These are phyloP conservation scores for Danaus melanippus DNA, from an alignment of 1,140 invertebrate species.

Conservation along the genomic window DNA sequence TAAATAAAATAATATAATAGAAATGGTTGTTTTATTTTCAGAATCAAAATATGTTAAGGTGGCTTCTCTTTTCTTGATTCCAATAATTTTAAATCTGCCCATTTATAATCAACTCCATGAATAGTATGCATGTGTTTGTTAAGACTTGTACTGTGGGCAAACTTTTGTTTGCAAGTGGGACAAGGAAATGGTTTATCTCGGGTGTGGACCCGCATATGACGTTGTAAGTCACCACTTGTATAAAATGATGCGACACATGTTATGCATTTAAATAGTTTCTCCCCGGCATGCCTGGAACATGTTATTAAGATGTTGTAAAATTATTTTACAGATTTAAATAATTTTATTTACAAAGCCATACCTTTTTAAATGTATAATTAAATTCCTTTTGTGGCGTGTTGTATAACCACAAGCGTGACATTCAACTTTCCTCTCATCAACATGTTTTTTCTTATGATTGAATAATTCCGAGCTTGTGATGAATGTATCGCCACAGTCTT, in stretches of 20 bases:
- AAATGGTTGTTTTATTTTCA: constrained; percentile 16
- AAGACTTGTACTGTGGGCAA: constrained; percentile 61
- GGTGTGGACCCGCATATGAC: constrained; percentile 70
- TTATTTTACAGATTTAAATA: background rate
- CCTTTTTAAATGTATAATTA: constrained; percentile 64
- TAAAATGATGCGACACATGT: constrained; percentile 55
- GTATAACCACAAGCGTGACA: constrained; percentile 69
- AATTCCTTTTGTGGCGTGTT: constrained; percentile 65
- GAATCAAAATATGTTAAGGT: constrained; percentile 3
- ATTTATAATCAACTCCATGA: constrained; percentile 56
- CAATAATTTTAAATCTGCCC: constrained; percentile 49
- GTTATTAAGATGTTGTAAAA: constrained; percentile 1
- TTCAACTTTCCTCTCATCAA: constrained; percentile 42
- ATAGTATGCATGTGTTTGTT: constrained; percentile 65
- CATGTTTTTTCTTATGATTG: constrained; percentile 63
- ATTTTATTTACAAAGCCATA: constrained; percentile 16
- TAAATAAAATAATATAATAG: constrained; percentile 18
- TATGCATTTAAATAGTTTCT: constrained; percentile 59
- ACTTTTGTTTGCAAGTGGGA: constrained; percentile 68
- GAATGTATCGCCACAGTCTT: constrained; percentile 65
- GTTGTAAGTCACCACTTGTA: constrained; percentile 54
- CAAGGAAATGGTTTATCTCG: constrained; percentile 74
- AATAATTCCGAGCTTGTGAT: constrained; percentile 59
- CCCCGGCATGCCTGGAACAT: constrained; percentile 55
- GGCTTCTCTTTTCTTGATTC: constrained; percentile 20